Evolutionary conservation across 2,797 vertebrate species (phyloP).

Genomic region (Liasis olivaceus): DNA sequence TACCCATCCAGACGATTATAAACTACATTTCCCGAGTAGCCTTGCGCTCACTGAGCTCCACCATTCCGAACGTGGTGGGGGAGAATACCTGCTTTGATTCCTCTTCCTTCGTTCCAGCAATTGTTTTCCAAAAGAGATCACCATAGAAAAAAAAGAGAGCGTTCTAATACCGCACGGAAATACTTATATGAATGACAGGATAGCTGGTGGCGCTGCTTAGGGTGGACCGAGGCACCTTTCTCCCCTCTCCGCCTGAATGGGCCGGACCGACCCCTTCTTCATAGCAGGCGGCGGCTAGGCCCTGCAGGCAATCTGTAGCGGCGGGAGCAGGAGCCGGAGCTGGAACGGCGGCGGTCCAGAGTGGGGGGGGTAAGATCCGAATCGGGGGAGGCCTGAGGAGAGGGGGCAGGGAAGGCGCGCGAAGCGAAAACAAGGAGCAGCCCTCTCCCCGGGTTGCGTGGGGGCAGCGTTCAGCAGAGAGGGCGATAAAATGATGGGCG

Average conservation of each 20-base stretch:
- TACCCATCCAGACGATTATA: not conserved
- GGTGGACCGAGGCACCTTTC: not conserved
- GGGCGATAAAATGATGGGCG: not conserved
- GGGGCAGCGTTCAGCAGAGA: not conserved
- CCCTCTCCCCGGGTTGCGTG: not conserved
- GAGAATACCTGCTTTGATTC: not conserved
- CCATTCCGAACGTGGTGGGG: constrained; percentile 24
- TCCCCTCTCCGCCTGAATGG: not conserved
- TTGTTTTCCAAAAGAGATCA: not conserved
- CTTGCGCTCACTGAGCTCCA: not conserved
- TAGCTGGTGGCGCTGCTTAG: too few species aligned
- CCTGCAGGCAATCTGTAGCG: constrained; percentile 56
- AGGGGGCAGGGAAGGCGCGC: constrained; percentile 58
- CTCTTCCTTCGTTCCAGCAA: not conserved
- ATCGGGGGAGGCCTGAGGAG: constrained; percentile 35
- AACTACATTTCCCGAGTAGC: constrained; percentile 64
- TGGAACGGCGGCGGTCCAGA: constrained; percentile 78
- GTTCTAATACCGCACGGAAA: accelerated
- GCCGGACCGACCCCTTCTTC: constrained; percentile 19
- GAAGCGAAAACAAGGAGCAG: not conserved
- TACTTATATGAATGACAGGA: not conserved
- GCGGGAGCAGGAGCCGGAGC: constrained; percentile 79
- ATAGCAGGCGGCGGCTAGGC: constrained; percentile 41
- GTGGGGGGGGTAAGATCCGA: constrained; percentile 57
- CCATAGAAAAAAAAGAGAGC: accelerated